Percentiles rank a stretch among this genome's conserved stretches.
Conservation (phyloP, 2,888 invertebrate species). For the Hypolimnas misippus region DNA sequence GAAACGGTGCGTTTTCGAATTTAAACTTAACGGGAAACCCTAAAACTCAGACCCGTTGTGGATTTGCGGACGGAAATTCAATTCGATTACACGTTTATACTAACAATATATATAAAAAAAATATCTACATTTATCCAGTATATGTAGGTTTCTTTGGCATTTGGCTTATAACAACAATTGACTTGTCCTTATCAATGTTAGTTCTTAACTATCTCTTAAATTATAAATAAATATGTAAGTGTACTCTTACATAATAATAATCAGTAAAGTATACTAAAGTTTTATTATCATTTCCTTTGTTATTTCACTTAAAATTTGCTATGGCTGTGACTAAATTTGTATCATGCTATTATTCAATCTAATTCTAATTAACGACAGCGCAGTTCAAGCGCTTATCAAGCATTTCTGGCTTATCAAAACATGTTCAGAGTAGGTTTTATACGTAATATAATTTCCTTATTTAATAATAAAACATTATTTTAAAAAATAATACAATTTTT, state of each 20-base stretch:
- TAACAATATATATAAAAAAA: too few relatives aligned
- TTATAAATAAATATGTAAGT: too few relatives aligned
- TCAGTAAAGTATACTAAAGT: too few relatives aligned
- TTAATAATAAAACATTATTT: conserved; percentile 1
- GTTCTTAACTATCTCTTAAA: too few relatives aligned
- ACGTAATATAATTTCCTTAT: not conserved
- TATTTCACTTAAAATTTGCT: not conserved
- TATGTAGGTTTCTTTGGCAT: too few relatives aligned
- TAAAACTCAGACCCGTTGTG: conserved; percentile 29
- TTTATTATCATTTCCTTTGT: not conserved
- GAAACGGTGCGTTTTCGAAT: conserved; percentile 12
- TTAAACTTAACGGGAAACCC: conserved; percentile 26
- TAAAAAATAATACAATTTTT: not conserved
- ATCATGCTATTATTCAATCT: not conserved
- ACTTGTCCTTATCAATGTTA: not conserved
- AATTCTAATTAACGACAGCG: conserved; percentile 1
- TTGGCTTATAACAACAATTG: too few relatives aligned
- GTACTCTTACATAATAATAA: too few relatives aligned
- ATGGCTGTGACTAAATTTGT: not conserved
- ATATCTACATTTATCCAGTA: too few relatives aligned
- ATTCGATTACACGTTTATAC: not conserved
- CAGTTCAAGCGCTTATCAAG: conserved; percentile 7
- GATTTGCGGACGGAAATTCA: not conserved
- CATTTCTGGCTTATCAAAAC: conserved; percentile 8
- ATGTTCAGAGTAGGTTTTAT: conserved; percentile 7